phyloP scores from a whole-genome alignment of 2,888 invertebrate genomes.

The Caenorhabditis auriculariae region DNA sequence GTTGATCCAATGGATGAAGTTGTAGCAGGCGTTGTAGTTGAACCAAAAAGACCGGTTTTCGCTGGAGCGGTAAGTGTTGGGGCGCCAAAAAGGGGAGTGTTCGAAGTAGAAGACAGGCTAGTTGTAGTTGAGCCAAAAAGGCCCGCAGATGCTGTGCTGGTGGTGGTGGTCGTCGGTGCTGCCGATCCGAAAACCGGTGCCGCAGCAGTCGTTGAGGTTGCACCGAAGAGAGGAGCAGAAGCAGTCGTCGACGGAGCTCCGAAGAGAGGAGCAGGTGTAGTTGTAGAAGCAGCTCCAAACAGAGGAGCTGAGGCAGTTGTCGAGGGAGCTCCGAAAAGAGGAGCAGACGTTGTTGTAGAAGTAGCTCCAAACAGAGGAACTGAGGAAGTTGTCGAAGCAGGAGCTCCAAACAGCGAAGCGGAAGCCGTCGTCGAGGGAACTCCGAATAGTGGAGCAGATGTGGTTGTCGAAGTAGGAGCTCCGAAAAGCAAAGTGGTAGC shows the following conservation, averaged over 20 bases:
- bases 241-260: conserved; percentile 10
- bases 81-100: neutral
- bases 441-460: conserved; percentile 14
- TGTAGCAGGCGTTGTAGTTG: neutral
- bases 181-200: conserved; percentile 9
- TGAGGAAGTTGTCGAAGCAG: conserved; percentile 3
- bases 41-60: neutral
- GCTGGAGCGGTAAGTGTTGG: conserved; percentile 5
- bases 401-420: conserved; percentile 4
- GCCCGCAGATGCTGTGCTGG: conserved; percentile 3
- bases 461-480: conserved; percentile 7
- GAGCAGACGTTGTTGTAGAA: conserved; percentile 4
- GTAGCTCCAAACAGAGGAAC: conserved; percentile 11
- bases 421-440: conserved; percentile 9
- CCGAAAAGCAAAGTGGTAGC: conserved; percentile 4
- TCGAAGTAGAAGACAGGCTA: neutral
- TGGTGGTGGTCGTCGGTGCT: conserved; percentile 4
- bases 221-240: conserved; percentile 9
- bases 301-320: neutral
- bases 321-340: conserved; percentile 7
- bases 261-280: conserved; percentile 5
- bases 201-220: conserved; percentile 3
- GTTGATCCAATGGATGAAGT: too few species aligned
- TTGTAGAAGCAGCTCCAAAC: neutral
- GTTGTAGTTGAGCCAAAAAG: conserved; percentile 18